Percentiles rank a stretch among this genome's conserved stretches.
These are phyloP conservation scores for Himantopus leucocephalus DNA, from an alignment of 2,113 vertebrate species.

Conservation along the genomic window DNA sequence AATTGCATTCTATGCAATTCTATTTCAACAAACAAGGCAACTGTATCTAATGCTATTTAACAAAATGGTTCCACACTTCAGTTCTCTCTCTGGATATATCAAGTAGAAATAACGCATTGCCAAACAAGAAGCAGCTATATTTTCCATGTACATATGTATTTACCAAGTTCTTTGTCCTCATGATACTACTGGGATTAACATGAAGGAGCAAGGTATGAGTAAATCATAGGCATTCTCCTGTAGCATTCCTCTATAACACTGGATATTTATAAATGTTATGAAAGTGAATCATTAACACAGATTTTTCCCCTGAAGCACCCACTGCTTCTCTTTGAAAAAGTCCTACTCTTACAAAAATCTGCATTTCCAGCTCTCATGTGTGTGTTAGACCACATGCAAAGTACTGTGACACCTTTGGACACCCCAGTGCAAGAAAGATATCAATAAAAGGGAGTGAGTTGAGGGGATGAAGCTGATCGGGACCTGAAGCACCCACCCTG, in stretches of 20 bases:
- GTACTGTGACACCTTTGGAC: not conserved
- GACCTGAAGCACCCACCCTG: not conserved
- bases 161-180: not conserved
- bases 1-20: not conserved
- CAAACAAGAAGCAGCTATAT: not conserved
- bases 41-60: not conserved
- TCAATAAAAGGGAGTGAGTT: not conserved
- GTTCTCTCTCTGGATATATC: not conserved
- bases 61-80: not conserved
- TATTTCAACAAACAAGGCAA: not conserved
- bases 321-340: not conserved
- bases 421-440: not conserved
- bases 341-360: not conserved
- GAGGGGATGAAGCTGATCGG: accelerated
- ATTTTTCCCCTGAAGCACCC: not conserved
- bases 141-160: not conserved
- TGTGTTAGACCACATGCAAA: not conserved
- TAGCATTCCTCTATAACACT: not conserved
- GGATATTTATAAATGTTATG: not conserved
- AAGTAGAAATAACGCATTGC: not conserved
- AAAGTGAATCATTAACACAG: not conserved
- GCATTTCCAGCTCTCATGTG: not conserved
- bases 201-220: not conserved
- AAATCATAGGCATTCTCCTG: not conserved
- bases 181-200: not conserved